Conservation (phyloP, 2,113 vertebrate species). For the Tachycineta bicolor region DNA sequence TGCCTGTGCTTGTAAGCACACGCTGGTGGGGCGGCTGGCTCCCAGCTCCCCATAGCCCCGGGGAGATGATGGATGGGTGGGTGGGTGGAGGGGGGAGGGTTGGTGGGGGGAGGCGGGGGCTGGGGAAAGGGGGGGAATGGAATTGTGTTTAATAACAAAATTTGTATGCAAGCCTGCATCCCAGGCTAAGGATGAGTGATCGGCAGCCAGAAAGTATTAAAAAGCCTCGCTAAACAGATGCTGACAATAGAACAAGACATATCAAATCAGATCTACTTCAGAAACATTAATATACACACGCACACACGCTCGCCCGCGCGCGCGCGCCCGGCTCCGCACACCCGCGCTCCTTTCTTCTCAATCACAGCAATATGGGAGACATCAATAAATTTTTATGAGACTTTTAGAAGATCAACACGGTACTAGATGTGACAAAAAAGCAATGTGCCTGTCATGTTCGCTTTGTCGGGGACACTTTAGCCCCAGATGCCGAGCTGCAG, state of each 20-base stretch:
- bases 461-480: slow-evolving; percentile 81
- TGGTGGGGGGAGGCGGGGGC: neutral
- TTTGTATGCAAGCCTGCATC: slow-evolving; percentile 84
- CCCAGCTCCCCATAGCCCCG: slow-evolving; percentile 49
- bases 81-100: neutral
- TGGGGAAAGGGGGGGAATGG: slow-evolving; percentile 57
- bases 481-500: slow-evolving; percentile 73
- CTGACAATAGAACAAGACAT: slow-evolving; percentile 88
- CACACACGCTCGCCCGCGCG: slow-evolving; percentile 51
- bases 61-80: slow-evolving; percentile 68
- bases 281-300: slow-evolving; percentile 85
- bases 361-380: slow-evolving; percentile 72
- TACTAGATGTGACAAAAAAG: slow-evolving; percentile 83
- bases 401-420: slow-evolving; percentile 76
- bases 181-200: slow-evolving; percentile 87
- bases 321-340: slow-evolving; percentile 26
- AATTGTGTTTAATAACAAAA: slow-evolving; percentile 86
- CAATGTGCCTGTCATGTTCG: slow-evolving; percentile 88
- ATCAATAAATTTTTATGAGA: slow-evolving; percentile 83
- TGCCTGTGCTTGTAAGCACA: slow-evolving; percentile 40
- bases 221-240: slow-evolving; percentile 83
- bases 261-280: slow-evolving; percentile 89
- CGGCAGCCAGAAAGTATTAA: slow-evolving; percentile 89
- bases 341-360: slow-evolving; percentile 49
- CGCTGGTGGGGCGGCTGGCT: slow-evolving; percentile 39